Conservation (phyloP, 2,888 invertebrate genomes). For the Microdon myrmicae region DNA sequence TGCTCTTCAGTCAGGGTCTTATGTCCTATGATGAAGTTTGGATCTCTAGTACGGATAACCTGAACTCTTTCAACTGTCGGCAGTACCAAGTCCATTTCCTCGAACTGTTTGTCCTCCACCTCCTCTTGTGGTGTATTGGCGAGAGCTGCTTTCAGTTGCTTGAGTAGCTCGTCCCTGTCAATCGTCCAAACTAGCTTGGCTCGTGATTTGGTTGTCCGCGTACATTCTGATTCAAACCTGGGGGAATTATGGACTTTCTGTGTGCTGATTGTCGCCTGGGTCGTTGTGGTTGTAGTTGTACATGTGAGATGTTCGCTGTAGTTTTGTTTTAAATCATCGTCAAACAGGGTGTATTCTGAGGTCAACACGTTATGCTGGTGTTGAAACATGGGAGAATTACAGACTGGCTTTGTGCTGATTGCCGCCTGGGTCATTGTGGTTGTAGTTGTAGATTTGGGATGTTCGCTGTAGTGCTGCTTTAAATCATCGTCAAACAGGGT, state of each 20-base stretch:
- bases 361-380: no score
- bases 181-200: constrained; percentile 70
- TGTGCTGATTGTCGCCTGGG: constrained; percentile 65
- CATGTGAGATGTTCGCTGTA: constrained; percentile 77
- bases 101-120: constrained; percentile 74
- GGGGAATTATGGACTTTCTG: constrained; percentile 70
- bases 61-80: constrained; percentile 82
- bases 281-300: constrained; percentile 74
- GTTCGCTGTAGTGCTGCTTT: no score
- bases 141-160: constrained; percentile 79
- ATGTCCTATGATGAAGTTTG: constrained; percentile 74
- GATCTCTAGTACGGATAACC: constrained; percentile 77
- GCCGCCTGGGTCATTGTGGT: no score
- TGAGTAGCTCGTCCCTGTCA: constrained; percentile 76
- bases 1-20: constrained; percentile 65
- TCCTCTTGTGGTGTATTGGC: constrained; percentile 75
- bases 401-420: no score
- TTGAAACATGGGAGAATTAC: no score
- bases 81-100: constrained; percentile 78
- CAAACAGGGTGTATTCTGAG: constrained; percentile 74
- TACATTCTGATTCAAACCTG: constrained; percentile 68
- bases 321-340: constrained; percentile 74
- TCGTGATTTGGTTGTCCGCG: constrained; percentile 55
- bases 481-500: no score
- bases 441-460: no score